phyloP scores from a whole-genome alignment of 2,888 invertebrate genomes.

The Drosophila greeni region DNA sequence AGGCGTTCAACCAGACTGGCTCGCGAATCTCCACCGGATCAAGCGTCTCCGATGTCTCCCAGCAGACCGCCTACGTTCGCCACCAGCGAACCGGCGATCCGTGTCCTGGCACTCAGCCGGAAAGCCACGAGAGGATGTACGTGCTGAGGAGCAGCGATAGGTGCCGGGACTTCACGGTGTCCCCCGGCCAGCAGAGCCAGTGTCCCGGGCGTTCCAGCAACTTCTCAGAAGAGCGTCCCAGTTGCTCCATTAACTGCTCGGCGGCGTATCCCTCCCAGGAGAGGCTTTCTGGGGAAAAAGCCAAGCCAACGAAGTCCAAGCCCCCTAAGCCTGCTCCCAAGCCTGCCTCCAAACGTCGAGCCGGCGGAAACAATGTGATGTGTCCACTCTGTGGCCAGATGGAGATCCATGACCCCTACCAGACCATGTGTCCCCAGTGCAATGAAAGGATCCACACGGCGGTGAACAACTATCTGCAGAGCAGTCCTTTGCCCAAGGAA shows the following conservation, averaged over 20 bases:
- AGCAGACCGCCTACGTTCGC: neutral
- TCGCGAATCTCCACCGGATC: no score
- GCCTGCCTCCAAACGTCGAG: neutral
- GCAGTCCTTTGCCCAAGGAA: neutral
- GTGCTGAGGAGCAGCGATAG: conserved; percentile 33
- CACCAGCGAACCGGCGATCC: neutral
- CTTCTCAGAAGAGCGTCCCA: neutral
- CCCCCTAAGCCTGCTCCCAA: neutral
- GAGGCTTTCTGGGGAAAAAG: neutral
- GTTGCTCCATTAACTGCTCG: neutral
- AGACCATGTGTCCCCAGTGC: conserved; percentile 43
- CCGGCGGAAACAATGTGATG: conserved; percentile 4
- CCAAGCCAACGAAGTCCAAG: neutral
- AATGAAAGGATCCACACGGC: conserved; percentile 21
- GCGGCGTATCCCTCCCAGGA: conserved; percentile 11
- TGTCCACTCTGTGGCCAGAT: conserved; percentile 47
- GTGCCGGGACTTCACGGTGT: conserved; percentile 25
- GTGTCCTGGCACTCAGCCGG: neutral
- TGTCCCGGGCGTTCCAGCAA: neutral
- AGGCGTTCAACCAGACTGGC: conserved; percentile 13
- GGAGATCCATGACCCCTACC: neutral
- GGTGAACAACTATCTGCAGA: conserved; percentile 25
- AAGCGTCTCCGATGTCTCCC: neutral
- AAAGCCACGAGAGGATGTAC: conserved; percentile 14
- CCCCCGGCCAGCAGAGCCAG: conserved; percentile 6